Base-by-base conservation (phyloP, 2,888 invertebrate genomes). In the Leucania comma region DNA sequence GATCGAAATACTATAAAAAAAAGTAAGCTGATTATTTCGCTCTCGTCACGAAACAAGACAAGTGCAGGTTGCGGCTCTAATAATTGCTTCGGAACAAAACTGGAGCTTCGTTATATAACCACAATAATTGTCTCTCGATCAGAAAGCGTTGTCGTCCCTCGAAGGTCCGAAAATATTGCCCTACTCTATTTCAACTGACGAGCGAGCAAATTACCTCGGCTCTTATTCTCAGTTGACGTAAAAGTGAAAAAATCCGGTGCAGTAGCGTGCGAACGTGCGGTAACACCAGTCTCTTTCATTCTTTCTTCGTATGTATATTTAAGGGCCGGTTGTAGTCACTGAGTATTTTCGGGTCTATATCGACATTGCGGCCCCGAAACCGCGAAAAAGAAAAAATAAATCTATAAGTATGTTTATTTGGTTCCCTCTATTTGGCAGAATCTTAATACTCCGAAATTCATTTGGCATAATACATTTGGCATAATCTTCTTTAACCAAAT, bases 111-210 rank as follows among this genome's bases (percentile, higher is more conserved):
- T 94, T 94, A 93, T 88, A 88, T 92, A 93, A 85, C 78, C 82
- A 85, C 88, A 89, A 91, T 90, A 86, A 86, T 86, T 83, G 86
- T 88, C 87, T 87, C 83, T 87, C 81, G 85, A 78, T 86, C 88
- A 87, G 88, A 89, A 84, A 86, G 17, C 17, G 42, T 83, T 85
- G 85, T 87, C 80, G 82, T 78, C 85, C 77, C 85, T 78, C 42
- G 78, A 89, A 90, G 87, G 86, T 86, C 81, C 78, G 78, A 86
- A 86, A 74, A 88, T 85, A 86, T 83, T 87, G 87, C 84, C 87
- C 87, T 91, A 90, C 91, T 91, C 88, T 89, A 90, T 90, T 92
- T 91, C 91, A 91, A 91, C 88, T 86, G 83, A 46, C 61, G 72
- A 67, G 32, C 54, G 53, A 58, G 81, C 85, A 90, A n/a, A 91